Conservation (phyloP, 2,888 invertebrate species). For the Argynnis bischoffii region DNA sequence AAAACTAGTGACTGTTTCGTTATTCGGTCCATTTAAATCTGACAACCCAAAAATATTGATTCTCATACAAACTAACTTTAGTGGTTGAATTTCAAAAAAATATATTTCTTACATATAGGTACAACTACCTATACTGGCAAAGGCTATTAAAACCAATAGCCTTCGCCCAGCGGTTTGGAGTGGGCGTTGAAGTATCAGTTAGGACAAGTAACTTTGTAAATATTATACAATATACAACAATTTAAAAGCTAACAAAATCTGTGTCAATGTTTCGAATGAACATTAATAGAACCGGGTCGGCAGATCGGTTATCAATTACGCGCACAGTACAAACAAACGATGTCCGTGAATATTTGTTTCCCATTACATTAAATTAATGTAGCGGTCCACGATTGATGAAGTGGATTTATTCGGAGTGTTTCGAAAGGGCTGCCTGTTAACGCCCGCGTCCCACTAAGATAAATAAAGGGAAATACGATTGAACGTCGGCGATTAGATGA, state of each 20-base stretch:
- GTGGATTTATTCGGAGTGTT: slow-evolving; percentile 45
- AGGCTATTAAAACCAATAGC: too few species aligned
- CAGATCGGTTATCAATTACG: slow-evolving; percentile 31
- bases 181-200: too few species aligned
- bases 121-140: too few species aligned
- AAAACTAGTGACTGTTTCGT: too few species aligned
- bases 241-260: not conserved
- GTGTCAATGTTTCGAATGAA: not conserved
- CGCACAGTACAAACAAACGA: slow-evolving; percentile 32
- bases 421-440: slow-evolving; percentile 42
- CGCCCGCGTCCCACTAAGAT: slow-evolving; percentile 43
- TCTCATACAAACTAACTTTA: too few species aligned
- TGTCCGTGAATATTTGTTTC: slow-evolving; percentile 46
- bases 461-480: slow-evolving; percentile 44
- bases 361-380: slow-evolving; percentile 50
- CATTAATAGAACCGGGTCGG: slow-evolving; percentile 8
- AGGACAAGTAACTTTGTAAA: too few species aligned
- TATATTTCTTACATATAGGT: too few species aligned
- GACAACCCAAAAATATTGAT: too few species aligned
- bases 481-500: slow-evolving; percentile 28
- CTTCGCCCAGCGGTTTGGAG: too few species aligned
- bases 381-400: slow-evolving; percentile 47
- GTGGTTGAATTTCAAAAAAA: too few species aligned
- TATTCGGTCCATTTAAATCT: too few species aligned
- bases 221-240: not conserved